A percentile compares a stretch with the other conserved stretches of the same genome.
Evolutionary conservation across 2,797 vertebrate genomes (phyloP).

Genomic region (Botia almorhae): DNA sequence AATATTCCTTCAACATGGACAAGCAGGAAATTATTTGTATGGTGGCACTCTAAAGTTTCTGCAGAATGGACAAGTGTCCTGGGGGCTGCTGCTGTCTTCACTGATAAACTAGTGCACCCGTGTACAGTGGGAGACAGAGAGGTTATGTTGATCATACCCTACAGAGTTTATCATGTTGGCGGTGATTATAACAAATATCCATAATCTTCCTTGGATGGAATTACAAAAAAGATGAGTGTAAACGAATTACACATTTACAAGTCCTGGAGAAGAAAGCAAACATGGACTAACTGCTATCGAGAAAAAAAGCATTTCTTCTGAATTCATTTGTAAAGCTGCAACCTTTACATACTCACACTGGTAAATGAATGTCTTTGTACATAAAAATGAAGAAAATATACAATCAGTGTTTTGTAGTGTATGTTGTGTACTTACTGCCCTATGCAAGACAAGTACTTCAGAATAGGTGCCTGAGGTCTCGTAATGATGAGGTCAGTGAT

Average conservation of each 20-base stretch:
- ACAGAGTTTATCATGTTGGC: conserved; percentile 40
- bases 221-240: conserved; percentile 36
- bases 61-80: neutral
- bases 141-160: conserved; percentile 30
- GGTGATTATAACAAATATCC: conserved; percentile 41
- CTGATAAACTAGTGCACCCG: conserved; percentile 33
- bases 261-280: conserved; percentile 15
- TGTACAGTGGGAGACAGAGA: conserved; percentile 25
- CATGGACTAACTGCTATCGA: conserved; percentile 24
- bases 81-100: conserved; percentile 25
- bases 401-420: conserved; percentile 62
- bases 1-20: neutral
- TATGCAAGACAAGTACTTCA: conserved; percentile 62
- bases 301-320: conserved; percentile 23
- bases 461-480: conserved; percentile 50
- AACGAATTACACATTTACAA: conserved; percentile 9
- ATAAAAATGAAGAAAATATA: conserved; percentile 47
- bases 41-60: neutral
- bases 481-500: conserved; percentile 38
- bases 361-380: conserved; percentile 52
- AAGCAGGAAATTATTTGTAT: conserved; percentile 1
- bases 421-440: conserved; percentile 51
- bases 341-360: conserved; percentile 53
- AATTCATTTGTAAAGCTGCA: conserved; percentile 25
- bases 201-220: conserved; percentile 43